Evolutionary conservation across 2,888 invertebrate species (phyloP).

Genomic region (Eristalis pertinax): DNA sequence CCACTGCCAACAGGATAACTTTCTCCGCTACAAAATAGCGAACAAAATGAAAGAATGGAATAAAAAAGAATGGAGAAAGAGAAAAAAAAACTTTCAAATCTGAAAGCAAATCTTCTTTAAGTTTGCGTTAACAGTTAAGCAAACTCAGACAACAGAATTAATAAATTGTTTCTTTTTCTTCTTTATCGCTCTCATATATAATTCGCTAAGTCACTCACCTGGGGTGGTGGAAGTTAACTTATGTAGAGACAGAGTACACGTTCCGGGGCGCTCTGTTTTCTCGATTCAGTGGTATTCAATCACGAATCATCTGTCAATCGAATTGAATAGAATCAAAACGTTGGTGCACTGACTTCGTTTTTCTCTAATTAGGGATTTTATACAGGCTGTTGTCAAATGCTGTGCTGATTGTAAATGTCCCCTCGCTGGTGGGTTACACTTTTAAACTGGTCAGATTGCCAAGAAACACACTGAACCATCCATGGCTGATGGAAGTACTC

Average conservation of each 20-base stretch:
- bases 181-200: background rate
- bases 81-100: slow-evolving; percentile 18
- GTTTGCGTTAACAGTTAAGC: slow-evolving; percentile 18
- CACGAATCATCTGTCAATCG: slow-evolving; percentile 47
- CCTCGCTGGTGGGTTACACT: too few relatives aligned
- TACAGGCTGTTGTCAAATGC: too few relatives aligned
- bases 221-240: background rate
- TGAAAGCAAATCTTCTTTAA: slow-evolving; percentile 38
- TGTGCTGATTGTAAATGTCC: too few relatives aligned
- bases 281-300: slow-evolving; percentile 3
- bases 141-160: slow-evolving; percentile 34
- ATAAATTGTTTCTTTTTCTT: slow-evolving; percentile 46
- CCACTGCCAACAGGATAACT: slow-evolving; percentile 22
- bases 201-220: slow-evolving; percentile 11
- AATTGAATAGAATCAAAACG: slow-evolving; percentile 26
- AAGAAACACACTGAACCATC: too few relatives aligned
- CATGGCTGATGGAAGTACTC: too few relatives aligned
- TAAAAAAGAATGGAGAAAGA: background rate
- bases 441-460: too few relatives aligned
- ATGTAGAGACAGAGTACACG: background rate
- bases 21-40: background rate
- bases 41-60: background rate
- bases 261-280: slow-evolving; percentile 1
- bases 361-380: too few relatives aligned
- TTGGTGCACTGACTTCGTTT: too few relatives aligned